Percentiles rank a stretch among this genome's conserved stretches.
Conservation (phyloP, 2,113 vertebrate species). For the Orcinus orca region DNA sequence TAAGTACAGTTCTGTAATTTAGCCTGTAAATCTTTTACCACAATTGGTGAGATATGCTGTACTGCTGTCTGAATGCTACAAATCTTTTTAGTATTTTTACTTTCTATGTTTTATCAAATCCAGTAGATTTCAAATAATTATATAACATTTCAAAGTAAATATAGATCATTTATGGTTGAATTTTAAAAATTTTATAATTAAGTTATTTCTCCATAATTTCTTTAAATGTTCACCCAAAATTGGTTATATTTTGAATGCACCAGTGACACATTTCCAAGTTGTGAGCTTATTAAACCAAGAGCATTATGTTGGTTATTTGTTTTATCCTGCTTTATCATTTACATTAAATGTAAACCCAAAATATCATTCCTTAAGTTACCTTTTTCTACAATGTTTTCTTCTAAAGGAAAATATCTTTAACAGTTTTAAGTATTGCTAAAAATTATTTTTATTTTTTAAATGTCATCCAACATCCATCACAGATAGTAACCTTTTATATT, state of each 20-base stretch:
- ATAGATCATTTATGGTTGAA: neutral
- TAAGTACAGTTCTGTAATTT: neutral
- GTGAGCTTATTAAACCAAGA: neutral
- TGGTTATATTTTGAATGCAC: neutral
- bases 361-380: neutral
- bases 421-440: slow-evolving; percentile 11
- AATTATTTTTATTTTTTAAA: neutral
- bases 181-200: neutral
- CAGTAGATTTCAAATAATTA: neutral
- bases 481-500: neutral
- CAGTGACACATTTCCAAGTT: neutral
- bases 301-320: neutral
- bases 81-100: neutral
- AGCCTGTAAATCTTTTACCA: neutral
- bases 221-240: neutral
- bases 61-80: neutral
- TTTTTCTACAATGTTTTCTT: neutral
- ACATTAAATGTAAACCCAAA: neutral
- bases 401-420: slow-evolving; percentile 3
- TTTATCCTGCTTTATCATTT: neutral
- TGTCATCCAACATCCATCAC: neutral
- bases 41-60: neutral
- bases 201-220: neutral
- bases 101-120: neutral
- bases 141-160: neutral